Evolutionary conservation across 2,888 invertebrate genomes (phyloP), one percentile per base, ranked within the genome.

Genomic region (Heliconius charithonia): DNA sequence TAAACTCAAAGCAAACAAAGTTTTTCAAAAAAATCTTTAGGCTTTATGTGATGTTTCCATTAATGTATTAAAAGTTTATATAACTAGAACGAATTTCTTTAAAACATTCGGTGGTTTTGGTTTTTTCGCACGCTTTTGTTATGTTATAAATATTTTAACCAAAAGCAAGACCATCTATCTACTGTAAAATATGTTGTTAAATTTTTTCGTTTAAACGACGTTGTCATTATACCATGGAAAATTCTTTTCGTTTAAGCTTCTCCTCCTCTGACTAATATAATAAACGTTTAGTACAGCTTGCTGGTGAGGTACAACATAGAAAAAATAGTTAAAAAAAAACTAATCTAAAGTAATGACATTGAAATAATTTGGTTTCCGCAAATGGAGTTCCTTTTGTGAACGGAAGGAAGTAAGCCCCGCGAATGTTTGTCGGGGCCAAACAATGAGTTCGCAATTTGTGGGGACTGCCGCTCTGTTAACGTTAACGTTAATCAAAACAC

Each of bases 361-460:
- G 84, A 87, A 91, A 89, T 89, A 86, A 92, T 91, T 93, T 92
- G 88, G 87, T 89, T 85, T 85, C 86, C 85, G 87, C 87, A 91
- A 92, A 92, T 91, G 89, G 91, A 91, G 91, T 91, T 91, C 89
- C 90, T 91, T n/a, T 93, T 92, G 93, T 92, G 87, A 83, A 83
- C 83, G 88, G 88, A 90, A 91, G 90, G 90, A 92, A 91, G 88
- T 90, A 90, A 86, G 88, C 84, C 87, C 87, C 86, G 89, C 89
- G 90, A 91, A 91, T 92, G 92, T 94, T 94, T 93, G 93, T 90
- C 90, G 87, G 88, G 85, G 86, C 87, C 90, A 92, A 93, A 94
- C 93, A 94, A 93, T 93, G 92, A 92, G 91, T 88, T 90, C 88
- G 92, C 93, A 92, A 94, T 93, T 94, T 94, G 93, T 89, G 92